Conservation (phyloP, 1,140 invertebrate species). For the Drosophila paulistorum region DNA sequence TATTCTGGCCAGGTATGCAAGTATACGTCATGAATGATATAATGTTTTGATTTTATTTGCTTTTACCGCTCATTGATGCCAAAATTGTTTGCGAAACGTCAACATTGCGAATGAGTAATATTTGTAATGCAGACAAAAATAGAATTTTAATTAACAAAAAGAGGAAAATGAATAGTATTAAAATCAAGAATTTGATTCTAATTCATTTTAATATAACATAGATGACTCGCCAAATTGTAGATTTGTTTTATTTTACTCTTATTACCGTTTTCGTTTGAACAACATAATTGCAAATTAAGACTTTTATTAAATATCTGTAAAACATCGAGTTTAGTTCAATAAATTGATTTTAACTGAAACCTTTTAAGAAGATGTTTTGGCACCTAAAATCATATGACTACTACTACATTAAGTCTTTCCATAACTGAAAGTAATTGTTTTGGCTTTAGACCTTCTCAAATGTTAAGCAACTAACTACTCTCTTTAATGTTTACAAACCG, state of each 20-base stretch:
- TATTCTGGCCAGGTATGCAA: too few species aligned
- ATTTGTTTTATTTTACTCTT: too few species aligned
- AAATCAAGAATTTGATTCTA: neutral
- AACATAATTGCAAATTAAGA: too few species aligned
- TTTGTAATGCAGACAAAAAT: conserved; percentile 46
- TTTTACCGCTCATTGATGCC: conserved; percentile 14
- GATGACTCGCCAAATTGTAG: too few species aligned
- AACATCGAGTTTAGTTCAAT: too few species aligned
- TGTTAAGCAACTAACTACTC: neutral
- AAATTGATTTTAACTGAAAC: neutral
- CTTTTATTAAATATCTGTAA: too few species aligned
- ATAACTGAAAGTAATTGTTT: neutral
- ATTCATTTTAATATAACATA: too few species aligned
- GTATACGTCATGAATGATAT: neutral
- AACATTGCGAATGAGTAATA: conserved; percentile 62
- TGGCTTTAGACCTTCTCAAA: neutral
- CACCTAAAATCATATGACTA: neutral
- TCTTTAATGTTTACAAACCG: neutral
- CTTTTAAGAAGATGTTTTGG: neutral
- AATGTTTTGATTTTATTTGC: conserved; percentile 30
- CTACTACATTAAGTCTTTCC: neutral
- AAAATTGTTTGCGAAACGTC: neutral
- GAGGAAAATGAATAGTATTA: neutral
- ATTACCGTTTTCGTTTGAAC: too few species aligned
- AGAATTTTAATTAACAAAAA: conserved; percentile 38